These are phyloP conservation scores for Anoplolepis gracilipes DNA, from an alignment of 1,140 invertebrate species.

Conservation along the genomic window DNA sequence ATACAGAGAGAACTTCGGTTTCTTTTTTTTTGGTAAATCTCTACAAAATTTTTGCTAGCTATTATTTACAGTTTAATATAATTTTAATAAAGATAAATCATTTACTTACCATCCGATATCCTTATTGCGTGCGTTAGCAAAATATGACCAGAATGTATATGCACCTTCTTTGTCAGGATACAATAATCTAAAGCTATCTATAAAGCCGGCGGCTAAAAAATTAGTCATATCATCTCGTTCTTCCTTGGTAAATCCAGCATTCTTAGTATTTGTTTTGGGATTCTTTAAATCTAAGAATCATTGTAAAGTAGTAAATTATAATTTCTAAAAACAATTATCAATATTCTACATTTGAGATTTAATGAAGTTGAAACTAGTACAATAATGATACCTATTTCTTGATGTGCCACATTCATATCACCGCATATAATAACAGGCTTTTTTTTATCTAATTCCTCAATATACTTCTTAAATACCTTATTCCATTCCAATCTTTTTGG, in stretches of 20 bases:
- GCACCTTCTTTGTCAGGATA: constrained; percentile 94
- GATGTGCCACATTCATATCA: constrained; percentile 98
- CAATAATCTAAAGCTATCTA: constrained; percentile 95
- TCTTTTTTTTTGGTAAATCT: too few species aligned
- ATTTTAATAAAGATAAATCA: constrained; percentile 13
- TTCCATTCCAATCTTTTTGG: constrained; percentile 97
- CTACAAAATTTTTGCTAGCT: too few species aligned
- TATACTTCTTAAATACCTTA: constrained; percentile 90
- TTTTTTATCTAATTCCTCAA: constrained; percentile 93
- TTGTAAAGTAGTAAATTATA: constrained; percentile 14
- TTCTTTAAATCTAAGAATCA: constrained; percentile 93
- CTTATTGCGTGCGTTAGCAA: constrained; percentile 93
- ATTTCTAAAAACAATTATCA: constrained; percentile 7
- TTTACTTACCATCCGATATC: constrained; percentile 91
- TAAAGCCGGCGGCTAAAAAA: constrained; percentile 92
- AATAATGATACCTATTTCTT: constrained; percentile 92
- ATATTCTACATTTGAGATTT: constrained; percentile 17
- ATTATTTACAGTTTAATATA: not conserved
- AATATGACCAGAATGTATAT: constrained; percentile 98
- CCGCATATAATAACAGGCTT: constrained; percentile 98
- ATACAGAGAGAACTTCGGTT: too few species aligned
- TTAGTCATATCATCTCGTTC: constrained; percentile 96
- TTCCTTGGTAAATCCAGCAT: constrained; percentile 97
- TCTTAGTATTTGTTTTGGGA: constrained; percentile 97
- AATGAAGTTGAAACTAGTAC: not conserved